A percentile compares a stretch with the other conserved stretches of the same genome.
These are phyloP conservation scores for Clarias platycephalus DNA, from an alignment of 2,797 vertebrate species.

Conservation along the genomic window DNA sequence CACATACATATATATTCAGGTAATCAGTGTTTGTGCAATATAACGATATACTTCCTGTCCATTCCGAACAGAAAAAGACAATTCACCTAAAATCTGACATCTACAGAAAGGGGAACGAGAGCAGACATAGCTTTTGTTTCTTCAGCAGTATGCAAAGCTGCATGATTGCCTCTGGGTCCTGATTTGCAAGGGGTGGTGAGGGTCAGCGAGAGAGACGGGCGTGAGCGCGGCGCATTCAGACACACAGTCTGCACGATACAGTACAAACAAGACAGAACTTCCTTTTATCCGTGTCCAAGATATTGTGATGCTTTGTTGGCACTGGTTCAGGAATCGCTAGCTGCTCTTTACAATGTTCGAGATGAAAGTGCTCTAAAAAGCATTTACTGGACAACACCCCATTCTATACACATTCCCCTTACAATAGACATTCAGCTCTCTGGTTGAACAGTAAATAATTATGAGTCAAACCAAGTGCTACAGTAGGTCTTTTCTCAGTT, in stretches of 20 bases:
- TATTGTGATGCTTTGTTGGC: slow-evolving; percentile 28
- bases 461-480: neutral
- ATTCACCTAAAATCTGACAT: neutral
- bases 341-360: slow-evolving; percentile 11
- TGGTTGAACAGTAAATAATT: neutral
- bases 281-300: slow-evolving; percentile 13
- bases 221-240: neutral
- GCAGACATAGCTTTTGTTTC: slow-evolving; percentile 60
- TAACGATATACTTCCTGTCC: neutral
- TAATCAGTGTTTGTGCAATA: neutral
- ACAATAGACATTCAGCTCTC: slow-evolving; percentile 3
- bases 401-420: slow-evolving; percentile 17
- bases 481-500: neutral
- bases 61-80: neutral
- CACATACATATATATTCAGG: neutral
- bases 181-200: slow-evolving; percentile 36
- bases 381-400: slow-evolving; percentile 9
- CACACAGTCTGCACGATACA: neutral
- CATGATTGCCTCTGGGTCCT: slow-evolving; percentile 39
- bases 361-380: neutral
- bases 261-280: neutral
- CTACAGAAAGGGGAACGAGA: neutral
- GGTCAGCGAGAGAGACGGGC: neutral
- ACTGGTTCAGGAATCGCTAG: neutral
- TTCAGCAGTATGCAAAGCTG: slow-evolving; percentile 63